Percentiles rank a stretch among this genome's conserved stretches.
phyloP scores from a whole-genome alignment of 1,140 invertebrate genomes.

The Neomicropteryx cornuta region DNA sequence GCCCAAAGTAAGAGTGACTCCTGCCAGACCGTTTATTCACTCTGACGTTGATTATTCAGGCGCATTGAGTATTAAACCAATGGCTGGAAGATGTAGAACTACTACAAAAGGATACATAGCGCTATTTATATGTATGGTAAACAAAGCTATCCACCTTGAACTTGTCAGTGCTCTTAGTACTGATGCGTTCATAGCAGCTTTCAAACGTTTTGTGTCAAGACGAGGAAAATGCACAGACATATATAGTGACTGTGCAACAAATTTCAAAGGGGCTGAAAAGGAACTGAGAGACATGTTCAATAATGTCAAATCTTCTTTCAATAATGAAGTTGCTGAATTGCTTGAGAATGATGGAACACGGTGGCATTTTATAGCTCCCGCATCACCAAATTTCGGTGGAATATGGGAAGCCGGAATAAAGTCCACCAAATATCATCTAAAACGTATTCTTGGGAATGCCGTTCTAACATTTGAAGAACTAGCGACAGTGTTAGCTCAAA shows the following conservation, averaged over 20 bases:
- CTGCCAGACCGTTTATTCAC: constrained; percentile 18
- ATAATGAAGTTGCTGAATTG: constrained; percentile 6
- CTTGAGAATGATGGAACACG: constrained; percentile 12
- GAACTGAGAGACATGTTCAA: constrained; percentile 10
- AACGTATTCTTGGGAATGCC: constrained; percentile 15
- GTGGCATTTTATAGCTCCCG: constrained; percentile 30
- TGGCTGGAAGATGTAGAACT: constrained; percentile 1
- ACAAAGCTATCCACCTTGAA: constrained; percentile 23
- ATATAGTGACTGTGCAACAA: constrained; percentile 24
- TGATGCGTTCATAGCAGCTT: constrained; percentile 18
- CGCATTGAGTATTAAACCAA: constrained; percentile 16
- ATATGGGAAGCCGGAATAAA: constrained; percentile 14
- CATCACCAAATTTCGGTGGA: constrained; percentile 26
- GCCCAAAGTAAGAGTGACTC: constrained; percentile 16
- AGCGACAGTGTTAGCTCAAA: constrained; percentile 14
- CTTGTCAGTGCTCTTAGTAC: constrained; percentile 17
- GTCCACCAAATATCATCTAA: constrained; percentile 21
- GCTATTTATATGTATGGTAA: constrained; percentile 20
- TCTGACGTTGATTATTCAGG: constrained; percentile 26
- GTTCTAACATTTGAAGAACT: constrained; percentile 18
- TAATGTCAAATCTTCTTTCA: constrained; percentile 5
- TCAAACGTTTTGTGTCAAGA: constrained; percentile 19
- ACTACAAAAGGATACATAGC: constrained; percentile 17
- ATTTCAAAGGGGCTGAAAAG: constrained; percentile 22
- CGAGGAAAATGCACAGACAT: constrained; percentile 15